Percentiles rank a stretch among this genome's conserved stretches.
Evolutionary conservation across 1,140 invertebrate species (phyloP).

Genomic region (Lepidurus apus): DNA sequence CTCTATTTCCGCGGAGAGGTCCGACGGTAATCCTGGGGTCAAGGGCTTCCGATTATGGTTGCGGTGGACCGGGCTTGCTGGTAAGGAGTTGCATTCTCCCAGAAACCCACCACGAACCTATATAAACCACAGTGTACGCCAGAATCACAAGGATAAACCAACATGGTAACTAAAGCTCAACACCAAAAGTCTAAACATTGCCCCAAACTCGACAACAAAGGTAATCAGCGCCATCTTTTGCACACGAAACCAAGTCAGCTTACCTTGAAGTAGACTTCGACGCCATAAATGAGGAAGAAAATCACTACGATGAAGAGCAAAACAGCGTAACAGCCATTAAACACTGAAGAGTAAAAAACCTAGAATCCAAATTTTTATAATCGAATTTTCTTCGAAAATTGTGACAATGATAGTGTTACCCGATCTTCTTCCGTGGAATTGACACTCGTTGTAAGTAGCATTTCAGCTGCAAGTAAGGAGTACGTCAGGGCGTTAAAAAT

Average conservation of each 20-base stretch:
- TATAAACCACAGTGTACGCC: neutral
- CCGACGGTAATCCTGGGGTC: neutral
- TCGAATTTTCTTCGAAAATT: neutral
- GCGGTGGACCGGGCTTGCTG: neutral
- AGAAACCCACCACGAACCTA: constrained; percentile 18
- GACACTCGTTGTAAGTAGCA: constrained; percentile 61
- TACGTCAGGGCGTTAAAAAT: constrained; percentile 85
- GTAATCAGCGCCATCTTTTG: neutral
- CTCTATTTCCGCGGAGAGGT: neutral
- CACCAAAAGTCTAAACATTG: constrained; percentile 24
- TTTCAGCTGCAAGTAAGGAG: constrained; percentile 73
- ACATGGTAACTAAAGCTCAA: neutral
- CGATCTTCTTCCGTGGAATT: constrained; percentile 57
- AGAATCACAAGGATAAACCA: neutral
- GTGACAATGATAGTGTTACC: constrained; percentile 42
- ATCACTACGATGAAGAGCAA: constrained; percentile 83
- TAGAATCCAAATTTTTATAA: constrained; percentile 45
- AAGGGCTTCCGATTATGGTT: constrained; percentile 4
- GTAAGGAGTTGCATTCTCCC: neutral
- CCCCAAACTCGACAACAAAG: neutral
- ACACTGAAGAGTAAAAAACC: constrained; percentile 73
- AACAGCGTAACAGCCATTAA: constrained; percentile 86
- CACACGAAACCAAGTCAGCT: constrained; percentile 36
- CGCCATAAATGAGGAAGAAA: constrained; percentile 90
- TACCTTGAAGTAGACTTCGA: constrained; percentile 92